Percentiles rank a stretch among this genome's conserved stretches.
phyloP scores from a whole-genome alignment of 2,113 vertebrate species.

The Neopipo cinnamomea region DNA sequence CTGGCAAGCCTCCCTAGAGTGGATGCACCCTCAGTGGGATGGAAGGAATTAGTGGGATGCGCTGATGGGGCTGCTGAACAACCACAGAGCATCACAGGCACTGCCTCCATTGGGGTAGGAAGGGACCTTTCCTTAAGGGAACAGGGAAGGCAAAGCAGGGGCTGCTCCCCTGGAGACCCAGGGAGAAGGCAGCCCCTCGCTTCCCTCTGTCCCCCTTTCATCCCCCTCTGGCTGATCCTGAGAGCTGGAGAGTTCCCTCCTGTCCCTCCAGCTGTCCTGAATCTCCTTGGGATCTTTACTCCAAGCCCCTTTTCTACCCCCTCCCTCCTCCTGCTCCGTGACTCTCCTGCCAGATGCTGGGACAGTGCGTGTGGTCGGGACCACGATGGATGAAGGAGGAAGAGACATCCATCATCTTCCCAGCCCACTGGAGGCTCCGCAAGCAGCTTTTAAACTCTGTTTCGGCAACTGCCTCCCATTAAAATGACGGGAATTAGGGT shows the following conservation, averaged over 20 bases:
- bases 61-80: neutral
- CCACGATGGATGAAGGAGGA: neutral
- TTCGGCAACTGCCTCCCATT: neutral
- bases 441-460: neutral
- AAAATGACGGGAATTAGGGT: neutral
- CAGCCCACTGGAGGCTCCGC: rapidly evolving
- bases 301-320: neutral
- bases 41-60: neutral
- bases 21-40: neutral
- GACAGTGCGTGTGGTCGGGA: rapidly evolving
- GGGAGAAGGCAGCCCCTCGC: neutral
- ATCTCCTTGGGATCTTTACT: neutral
- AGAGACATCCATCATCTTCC: neutral
- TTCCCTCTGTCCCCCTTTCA: neutral
- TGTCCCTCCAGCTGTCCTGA: neutral
- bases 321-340: neutral
- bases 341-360: neutral
- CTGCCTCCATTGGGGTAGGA: neutral
- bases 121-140: neutral
- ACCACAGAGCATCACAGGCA: neutral
- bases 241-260: neutral
- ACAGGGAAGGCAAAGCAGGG: neutral
- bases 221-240: neutral
- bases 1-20: neutral
- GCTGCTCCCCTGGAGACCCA: neutral